These are phyloP conservation scores for Epizoanthus fatuus DNA, from an alignment of 92 coral and sea anemone species.

Conservation along the genomic window DNA sequence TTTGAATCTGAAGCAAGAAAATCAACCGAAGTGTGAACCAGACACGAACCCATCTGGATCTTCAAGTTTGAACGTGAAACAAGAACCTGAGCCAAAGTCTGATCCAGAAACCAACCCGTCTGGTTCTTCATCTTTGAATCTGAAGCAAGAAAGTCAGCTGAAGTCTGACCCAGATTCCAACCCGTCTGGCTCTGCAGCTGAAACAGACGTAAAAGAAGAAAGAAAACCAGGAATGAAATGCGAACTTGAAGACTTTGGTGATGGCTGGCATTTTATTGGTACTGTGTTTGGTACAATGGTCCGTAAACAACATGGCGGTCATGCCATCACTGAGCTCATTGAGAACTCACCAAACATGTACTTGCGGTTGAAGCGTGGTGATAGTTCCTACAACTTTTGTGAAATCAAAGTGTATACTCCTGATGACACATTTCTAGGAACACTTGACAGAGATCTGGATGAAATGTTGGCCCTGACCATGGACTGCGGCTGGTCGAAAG, in stretches of 20 bases:
- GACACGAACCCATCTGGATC: not conserved
- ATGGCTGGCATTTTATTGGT: conserved; percentile 8
- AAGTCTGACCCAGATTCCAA: not conserved
- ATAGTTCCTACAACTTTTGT: conserved; percentile 14
- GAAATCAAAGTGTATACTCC: conserved; percentile 28
- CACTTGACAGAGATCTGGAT: conserved; percentile 25
- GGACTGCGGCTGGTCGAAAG: conserved; percentile 32
- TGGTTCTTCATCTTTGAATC: not conserved
- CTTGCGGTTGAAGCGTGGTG: conserved; percentile 9
- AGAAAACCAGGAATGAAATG: conserved; percentile 1
- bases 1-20: not conserved
- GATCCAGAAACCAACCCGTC: not conserved
- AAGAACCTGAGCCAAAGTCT: not conserved
- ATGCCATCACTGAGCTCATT: conserved; percentile 21
- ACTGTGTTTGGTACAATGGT: conserved; percentile 12
- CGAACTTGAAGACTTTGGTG: conserved; percentile 20
- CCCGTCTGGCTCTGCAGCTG: not conserved
- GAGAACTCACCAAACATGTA: conserved; percentile 32
- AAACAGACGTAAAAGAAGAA: not conserved
- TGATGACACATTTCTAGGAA: conserved; percentile 25
- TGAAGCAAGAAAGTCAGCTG: not conserved
- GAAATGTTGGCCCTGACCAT: conserved; percentile 28
- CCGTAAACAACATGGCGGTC: conserved; percentile 29
- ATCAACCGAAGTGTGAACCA: not conserved
- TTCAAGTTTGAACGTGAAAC: not conserved